Evolutionary conservation across 2,888 invertebrate genomes (phyloP).

Genomic region (Eristalis arbustorum): DNA sequence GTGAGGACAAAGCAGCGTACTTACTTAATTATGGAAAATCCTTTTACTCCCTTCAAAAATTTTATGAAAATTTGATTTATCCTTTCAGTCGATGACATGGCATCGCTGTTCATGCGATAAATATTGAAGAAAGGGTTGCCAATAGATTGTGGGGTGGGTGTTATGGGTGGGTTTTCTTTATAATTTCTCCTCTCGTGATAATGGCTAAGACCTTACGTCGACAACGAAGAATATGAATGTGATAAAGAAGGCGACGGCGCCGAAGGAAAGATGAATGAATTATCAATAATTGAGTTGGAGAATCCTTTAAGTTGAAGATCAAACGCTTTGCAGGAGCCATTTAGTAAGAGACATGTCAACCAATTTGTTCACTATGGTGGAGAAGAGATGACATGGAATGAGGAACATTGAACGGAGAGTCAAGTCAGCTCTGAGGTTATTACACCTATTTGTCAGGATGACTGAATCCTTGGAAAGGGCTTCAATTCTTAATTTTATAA

Average conservation of each 20-base stretch:
- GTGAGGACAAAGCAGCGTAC: conserved; percentile 37
- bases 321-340: conserved; percentile 54
- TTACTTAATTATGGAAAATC: conserved; percentile 69
- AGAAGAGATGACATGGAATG: too few relatives aligned
- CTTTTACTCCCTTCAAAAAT: conserved; percentile 73
- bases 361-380: background rate
- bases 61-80: conserved; percentile 80
- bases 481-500: too few relatives aligned
- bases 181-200: conserved; percentile 55
- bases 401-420: too few relatives aligned
- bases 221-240: conserved; percentile 38
- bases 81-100: conserved; percentile 75
- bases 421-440: too few relatives aligned
- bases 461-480: too few relatives aligned
- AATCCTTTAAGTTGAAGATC: conserved; percentile 70
- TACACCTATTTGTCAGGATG: too few relatives aligned
- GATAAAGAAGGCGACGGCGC: conserved; percentile 11
- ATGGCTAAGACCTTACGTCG: conserved; percentile 51
- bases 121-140: conserved; percentile 47
- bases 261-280: conserved; percentile 63
- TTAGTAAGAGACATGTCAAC: conserved; percentile 2
- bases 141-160: background rate
- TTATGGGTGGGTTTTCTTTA: conserved; percentile 28
- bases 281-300: conserved; percentile 67
- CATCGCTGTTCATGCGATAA: conserved; percentile 34